Conservation (phyloP, 1,140 invertebrate species). For the Aphis craccivora region DNA sequence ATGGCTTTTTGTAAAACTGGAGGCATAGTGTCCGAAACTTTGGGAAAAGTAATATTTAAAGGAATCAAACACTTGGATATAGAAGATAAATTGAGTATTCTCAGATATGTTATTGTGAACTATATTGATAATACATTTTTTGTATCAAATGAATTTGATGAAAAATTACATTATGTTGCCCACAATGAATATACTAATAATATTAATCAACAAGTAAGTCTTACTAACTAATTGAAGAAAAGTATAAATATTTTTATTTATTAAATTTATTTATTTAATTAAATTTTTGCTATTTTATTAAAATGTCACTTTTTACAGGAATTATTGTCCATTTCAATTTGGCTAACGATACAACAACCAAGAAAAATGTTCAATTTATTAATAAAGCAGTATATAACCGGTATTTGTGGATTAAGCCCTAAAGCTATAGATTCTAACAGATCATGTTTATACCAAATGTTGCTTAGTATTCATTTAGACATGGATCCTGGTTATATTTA, state of each 20-base stretch:
- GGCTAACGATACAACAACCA: constrained; percentile 39
- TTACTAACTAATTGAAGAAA: background rate
- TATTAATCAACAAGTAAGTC: constrained; percentile 1
- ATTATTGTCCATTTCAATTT: background rate
- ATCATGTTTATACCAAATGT: background rate
- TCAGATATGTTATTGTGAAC: background rate
- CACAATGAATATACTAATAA: background rate
- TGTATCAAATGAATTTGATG: background rate
- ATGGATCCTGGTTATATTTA: background rate
- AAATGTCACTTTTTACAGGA: background rate
- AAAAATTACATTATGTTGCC: background rate
- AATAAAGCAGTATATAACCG: background rate
- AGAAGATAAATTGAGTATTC: background rate
- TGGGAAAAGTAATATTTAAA: background rate
- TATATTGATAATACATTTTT: background rate
- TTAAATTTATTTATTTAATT: too few species aligned
- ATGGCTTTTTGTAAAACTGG: background rate
- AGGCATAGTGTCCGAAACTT: background rate
- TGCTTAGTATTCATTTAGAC: background rate
- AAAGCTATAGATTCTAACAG: background rate
- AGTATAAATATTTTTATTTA: constrained; percentile 17
- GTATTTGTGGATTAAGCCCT: background rate
- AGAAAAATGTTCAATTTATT: constrained; percentile 34
- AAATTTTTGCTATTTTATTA: background rate
- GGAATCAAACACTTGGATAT: constrained; percentile 5